Evolutionary conservation across 2,797 vertebrate genomes (phyloP), one percentile per base, ranked within the genome.

Genomic region (Tarsius wallacei): DNA sequence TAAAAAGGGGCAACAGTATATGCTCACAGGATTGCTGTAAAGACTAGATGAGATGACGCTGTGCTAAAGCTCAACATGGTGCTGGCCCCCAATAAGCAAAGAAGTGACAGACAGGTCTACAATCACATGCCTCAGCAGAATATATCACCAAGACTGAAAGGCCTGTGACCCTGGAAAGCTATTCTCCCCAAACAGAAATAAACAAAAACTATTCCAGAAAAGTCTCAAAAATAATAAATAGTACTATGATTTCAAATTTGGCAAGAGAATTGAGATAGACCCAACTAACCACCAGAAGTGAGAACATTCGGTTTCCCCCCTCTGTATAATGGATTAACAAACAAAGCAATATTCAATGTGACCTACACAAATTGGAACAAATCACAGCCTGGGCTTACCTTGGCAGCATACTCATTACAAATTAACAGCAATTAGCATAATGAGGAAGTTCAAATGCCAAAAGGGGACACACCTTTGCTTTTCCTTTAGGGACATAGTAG

Each of bases 401-500:
- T 80, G 47, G 53, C 49, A 76, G 66, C 82, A 92, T 17, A 86
- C 7, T 63, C 53, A 80, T 33, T 77, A 53, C 13, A 78, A 55
- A 87, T 66, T 61, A 93, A 88, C 92, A 89, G 59, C 59, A 95
- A 22, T 51, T 17, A 59, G 59, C 21, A 74, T 28, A 87, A 87
- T 17, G 7, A 92, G 28, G 81, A 84, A 76, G 47, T 68, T 22
- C 11, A 87, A 15, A 94, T 70, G 61, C 21, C 26, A 73, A 59
- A 12, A 88, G n/a, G 31, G 49, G 36, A 92, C 98, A 95, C 93
- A 99, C 99, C 99, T 99, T 99, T 74, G 99, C 99, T 96, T 99
- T 99, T 95, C 99, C 99, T 98, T 99, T 99, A 82, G 99, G 99
- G 87, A 99, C 99, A 26, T 99, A 99, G 98, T 99, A 99, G 98